These are phyloP conservation scores for Gallinago paraguaiae DNA, from an alignment of 2,113 vertebrate species.

Conservation along the genomic window DNA sequence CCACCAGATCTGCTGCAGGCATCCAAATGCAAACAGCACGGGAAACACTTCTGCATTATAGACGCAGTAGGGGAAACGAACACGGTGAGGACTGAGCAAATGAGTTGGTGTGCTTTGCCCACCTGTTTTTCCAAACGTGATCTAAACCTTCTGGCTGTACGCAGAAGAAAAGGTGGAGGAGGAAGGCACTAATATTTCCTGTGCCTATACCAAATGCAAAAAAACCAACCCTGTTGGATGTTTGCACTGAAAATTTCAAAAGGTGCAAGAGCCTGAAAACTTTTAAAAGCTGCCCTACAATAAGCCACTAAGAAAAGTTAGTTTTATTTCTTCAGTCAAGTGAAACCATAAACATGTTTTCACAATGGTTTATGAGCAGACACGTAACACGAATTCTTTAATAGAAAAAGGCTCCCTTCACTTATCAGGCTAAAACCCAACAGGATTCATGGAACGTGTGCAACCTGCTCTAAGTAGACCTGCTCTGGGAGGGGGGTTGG, in stretches of 20 bases:
- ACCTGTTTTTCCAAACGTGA: background rate
- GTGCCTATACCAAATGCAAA: accelerated
- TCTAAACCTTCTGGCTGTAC: background rate
- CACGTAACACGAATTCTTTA: background rate
- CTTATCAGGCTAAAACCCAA: background rate
- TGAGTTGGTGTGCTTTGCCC: background rate
- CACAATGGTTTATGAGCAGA: background rate
- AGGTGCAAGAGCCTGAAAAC: background rate
- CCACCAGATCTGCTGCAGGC: background rate
- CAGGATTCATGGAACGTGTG: background rate
- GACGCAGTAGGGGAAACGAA: background rate
- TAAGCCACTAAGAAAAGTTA: background rate
- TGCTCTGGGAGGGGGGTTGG: too few relatives aligned
- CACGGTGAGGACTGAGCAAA: background rate
- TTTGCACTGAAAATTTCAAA: background rate
- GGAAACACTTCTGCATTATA: background rate
- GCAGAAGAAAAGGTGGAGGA: background rate
- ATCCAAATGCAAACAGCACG: background rate
- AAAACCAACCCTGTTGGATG: accelerated
- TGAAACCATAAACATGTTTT: background rate
- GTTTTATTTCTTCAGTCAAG: background rate
- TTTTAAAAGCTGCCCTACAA: background rate
- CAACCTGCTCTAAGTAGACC: too few relatives aligned
- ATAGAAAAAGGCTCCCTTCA: background rate
- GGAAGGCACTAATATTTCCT: background rate